Percentiles rank a stretch among this genome's conserved stretches.
These are phyloP conservation scores for Battus philenor DNA, from an alignment of 1,140 invertebrate genomes.

Conservation along the genomic window DNA sequence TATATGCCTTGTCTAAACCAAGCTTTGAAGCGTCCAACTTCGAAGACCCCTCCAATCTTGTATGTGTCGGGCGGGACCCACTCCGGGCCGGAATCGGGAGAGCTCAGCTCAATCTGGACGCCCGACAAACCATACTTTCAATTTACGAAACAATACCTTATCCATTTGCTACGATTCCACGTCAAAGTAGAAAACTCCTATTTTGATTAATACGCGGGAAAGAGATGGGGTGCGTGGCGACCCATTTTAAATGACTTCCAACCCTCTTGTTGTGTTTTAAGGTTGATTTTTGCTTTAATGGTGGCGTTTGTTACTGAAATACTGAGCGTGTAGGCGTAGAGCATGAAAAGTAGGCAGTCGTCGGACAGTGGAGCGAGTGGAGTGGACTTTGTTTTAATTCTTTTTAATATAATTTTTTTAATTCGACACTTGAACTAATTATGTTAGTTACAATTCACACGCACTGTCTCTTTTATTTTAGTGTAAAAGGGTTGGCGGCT, in stretches of 20 bases:
- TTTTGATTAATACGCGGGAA: slow-evolving; percentile 74
- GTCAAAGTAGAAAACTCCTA: slow-evolving; percentile 73
- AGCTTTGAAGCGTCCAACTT: slow-evolving; percentile 39
- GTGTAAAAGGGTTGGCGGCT: slow-evolving; percentile 5
- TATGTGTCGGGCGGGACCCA: slow-evolving; percentile 20
- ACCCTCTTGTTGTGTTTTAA: slow-evolving; percentile 38
- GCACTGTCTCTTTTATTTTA: slow-evolving; percentile 9
- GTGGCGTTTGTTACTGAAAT: slow-evolving; percentile 52
- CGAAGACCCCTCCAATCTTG: slow-evolving; percentile 34
- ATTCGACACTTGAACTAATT: slow-evolving; percentile 30
- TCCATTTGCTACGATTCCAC: slow-evolving; percentile 72
- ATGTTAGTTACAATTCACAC: slow-evolving; percentile 8
- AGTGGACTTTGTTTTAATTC: slow-evolving; percentile 50
- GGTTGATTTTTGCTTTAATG: slow-evolving; percentile 38
- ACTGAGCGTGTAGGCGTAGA: slow-evolving; percentile 69
- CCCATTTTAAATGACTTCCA: slow-evolving; percentile 22
- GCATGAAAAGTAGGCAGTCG: slow-evolving; percentile 73
- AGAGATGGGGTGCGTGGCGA: slow-evolving; percentile 62
- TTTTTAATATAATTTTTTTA: slow-evolving; percentile 37
- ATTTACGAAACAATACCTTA: slow-evolving; percentile 74
- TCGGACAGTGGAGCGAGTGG: slow-evolving; percentile 55
- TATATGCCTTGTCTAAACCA: slow-evolving; percentile 67
- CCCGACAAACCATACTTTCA: slow-evolving; percentile 67
- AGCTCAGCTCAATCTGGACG: slow-evolving; percentile 39
- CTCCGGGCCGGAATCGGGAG: slow-evolving; percentile 26